These are phyloP conservation scores for Knipowitschia caucasica DNA, from an alignment of 2,797 vertebrate genomes.

Conservation along the genomic window DNA sequence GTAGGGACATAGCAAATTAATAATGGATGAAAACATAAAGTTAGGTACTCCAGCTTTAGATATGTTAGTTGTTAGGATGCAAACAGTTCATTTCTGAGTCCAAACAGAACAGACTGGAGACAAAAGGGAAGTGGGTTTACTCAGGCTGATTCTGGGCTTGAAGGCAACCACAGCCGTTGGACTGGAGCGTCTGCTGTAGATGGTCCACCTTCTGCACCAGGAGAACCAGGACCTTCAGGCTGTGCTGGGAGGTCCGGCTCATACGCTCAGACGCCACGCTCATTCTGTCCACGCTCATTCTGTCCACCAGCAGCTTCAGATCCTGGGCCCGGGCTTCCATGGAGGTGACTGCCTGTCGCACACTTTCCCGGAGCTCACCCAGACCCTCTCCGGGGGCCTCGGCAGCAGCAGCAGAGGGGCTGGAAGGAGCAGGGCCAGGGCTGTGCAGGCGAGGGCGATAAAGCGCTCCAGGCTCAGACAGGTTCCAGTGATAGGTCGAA, in stretches of 20 bases:
- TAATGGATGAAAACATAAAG: too few relatives aligned
- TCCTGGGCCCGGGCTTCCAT: slow-evolving; percentile 69
- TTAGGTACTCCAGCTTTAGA: too few relatives aligned
- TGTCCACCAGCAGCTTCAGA: slow-evolving; percentile 60
- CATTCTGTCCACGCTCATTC: slow-evolving; percentile 65
- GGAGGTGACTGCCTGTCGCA: slow-evolving; percentile 59
- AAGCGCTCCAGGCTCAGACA: slow-evolving; percentile 16
- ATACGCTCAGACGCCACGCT: slow-evolving; percentile 54
- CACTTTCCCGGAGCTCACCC: slow-evolving; percentile 57
- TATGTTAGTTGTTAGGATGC: too few relatives aligned
- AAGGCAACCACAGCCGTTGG: not conserved
- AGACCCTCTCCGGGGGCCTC: slow-evolving; percentile 48
- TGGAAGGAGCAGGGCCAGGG: slow-evolving; percentile 62
- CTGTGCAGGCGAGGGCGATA: slow-evolving; percentile 29
- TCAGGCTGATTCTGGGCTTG: slow-evolving; percentile 51
- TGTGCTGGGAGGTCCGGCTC: slow-evolving; percentile 65
- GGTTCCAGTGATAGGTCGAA: slow-evolving; percentile 20
- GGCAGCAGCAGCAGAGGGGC: slow-evolving; percentile 37
- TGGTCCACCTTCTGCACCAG: slow-evolving; percentile 64
- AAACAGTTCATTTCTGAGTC: too few relatives aligned
- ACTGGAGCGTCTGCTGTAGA: slow-evolving; percentile 54
- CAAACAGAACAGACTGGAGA: not conserved
- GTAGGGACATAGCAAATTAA: too few relatives aligned
- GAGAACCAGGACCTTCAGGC: slow-evolving; percentile 59
- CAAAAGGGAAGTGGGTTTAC: not conserved